phyloP scores from a whole-genome alignment of 1,140 invertebrate genomes.

The Brachionus sp. region DNA sequence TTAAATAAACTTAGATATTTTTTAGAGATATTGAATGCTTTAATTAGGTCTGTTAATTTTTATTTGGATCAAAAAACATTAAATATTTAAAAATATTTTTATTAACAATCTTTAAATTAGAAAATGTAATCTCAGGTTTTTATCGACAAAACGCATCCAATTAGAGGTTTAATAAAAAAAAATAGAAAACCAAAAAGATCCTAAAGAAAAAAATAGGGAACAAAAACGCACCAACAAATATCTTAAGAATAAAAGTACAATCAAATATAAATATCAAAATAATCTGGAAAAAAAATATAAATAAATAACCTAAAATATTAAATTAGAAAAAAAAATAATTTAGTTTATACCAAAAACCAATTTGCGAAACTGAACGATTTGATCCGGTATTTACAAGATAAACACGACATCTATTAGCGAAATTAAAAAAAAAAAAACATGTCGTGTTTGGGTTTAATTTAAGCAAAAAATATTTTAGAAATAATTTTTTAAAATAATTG shows the following conservation, averaged over 20 bases:
- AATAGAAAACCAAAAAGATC: background rate
- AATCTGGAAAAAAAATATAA: background rate
- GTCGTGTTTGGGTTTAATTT: background rate
- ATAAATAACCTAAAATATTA: background rate
- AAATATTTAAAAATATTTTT: background rate
- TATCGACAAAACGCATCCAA: background rate
- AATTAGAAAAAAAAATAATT: background rate
- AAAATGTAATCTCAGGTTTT: background rate
- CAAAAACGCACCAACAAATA: background rate
- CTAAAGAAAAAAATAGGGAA: background rate
- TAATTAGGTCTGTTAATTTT: background rate
- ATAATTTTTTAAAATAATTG: background rate
- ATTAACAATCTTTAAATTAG: background rate
- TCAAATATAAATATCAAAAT: background rate
- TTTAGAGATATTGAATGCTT: background rate
- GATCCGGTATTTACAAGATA: slow-evolving; percentile 35
- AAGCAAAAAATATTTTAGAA: background rate
- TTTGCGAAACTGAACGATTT: slow-evolving; percentile 25
- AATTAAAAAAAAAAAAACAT: background rate
- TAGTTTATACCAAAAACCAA: background rate
- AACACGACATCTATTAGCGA: background rate
- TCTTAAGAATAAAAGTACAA: background rate
- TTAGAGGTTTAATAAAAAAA: background rate
- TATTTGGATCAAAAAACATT: background rate
- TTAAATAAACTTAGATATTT: no score